Evolutionary conservation across 2,113 vertebrate genomes (phyloP), one percentile per base, ranked within the genome.

Genomic region (Cyprinodon variegatus): DNA sequence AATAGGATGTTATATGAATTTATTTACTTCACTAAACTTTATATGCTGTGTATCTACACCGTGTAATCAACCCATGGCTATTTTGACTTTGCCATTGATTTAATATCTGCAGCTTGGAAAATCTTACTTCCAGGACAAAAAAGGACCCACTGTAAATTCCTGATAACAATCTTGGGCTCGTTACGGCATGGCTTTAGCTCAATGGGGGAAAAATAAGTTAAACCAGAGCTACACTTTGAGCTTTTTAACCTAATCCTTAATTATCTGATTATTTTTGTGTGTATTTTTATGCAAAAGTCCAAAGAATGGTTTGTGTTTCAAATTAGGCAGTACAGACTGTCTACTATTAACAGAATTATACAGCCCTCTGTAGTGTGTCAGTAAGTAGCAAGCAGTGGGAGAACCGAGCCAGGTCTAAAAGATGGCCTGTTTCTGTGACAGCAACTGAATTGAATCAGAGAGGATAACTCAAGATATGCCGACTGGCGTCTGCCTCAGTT

Each of bases 401-500:
- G 6, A 20, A 8, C 50, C 50, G n/a, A n/a, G 5, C 50, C 50
- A 57, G 20, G 50, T n/a, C 43, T 6, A 13, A 14, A 20, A 66
- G 77, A 73, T 62, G 37, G 43, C 75, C 66, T 71, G 85, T 29
- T 83, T 74, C 77, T 88, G 63, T 63, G 61, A 61, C 57, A 66
- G 61, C 72, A 61, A 63, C 79, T 65, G 73, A 85, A 81, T 89
- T 78, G 78, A 90, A 88, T 91, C 77, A 82, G 38, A 41, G 61
- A 61, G 69, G 75, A 22, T 78, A 80, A 72, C 57, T 68, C 70
- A 81, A 86, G 87, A 83, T 76, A 81, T 76, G 50, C 50, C 40
- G 74, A 74, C 72, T 78, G 79, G 85, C 74, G 78, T 90, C 84
- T 87, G 76, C 70, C 66, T 69, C 70, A 78, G 76, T 90, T 86